Base-by-base conservation (phyloP, 2,797 vertebrate genomes). In the Zalophus californianus region DNA sequence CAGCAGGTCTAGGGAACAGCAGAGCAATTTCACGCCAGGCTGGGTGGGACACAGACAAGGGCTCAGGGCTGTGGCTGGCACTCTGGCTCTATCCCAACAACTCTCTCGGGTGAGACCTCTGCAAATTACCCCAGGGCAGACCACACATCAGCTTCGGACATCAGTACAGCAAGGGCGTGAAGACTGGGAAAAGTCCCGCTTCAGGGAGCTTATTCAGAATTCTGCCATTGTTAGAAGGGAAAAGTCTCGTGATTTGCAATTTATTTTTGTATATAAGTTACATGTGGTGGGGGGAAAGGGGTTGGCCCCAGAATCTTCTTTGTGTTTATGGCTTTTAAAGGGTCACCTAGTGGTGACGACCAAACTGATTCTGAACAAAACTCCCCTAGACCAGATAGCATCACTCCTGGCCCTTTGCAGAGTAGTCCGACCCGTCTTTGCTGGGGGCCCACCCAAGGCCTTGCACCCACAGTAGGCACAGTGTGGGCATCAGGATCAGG, bases 111-210 rank as follows among this genome's bases (percentile, higher is more conserved):
- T 2, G 3, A 79, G 32, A 50, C 32, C 35, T n/a, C 62, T n/a
- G 2, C 0, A 0, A 41, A 10, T 0, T 12, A 15, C 35, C 62
- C 48, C 20, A 4, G 20, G 16, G 35, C 8, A 5, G 0, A 38
- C 27, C 48, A 18, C 32, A 2, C 52, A 1, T 5, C 1, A 16
- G 48, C 48, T 8, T 7, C 32, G 72, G 50, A 21, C 18, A 64
- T 21, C 25, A 13, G 16, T 2, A 27, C n/a, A 29, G 58, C 86
- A 25, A 41, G 27, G 15, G 27, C 3, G 0, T 66, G 11, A 29
- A 70, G 66, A 56, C 10, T 6, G 32, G 35, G 66, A 77, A 54
- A 29, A 79, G 70, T n/a, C 77, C 54, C 16, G 32, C n/a, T 35
- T 78, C 52, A 3, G 21, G 2, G 54, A 64, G 60, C 20, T 25